Base-by-base conservation (phyloP, 2,888 invertebrate species). In the Rhagonycha lutea region DNA sequence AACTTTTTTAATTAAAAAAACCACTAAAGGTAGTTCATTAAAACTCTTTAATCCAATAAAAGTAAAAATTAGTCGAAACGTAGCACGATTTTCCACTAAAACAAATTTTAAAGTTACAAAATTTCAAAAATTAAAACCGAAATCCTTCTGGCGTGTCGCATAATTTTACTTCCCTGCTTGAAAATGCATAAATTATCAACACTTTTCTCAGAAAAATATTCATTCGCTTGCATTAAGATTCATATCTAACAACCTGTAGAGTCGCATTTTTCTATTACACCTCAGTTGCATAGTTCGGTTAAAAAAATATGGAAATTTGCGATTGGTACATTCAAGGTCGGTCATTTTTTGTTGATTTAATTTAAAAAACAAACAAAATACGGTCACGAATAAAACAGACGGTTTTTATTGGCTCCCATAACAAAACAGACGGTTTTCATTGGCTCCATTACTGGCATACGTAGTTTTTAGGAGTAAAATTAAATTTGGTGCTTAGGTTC, bases 321-420 rank as follows among this genome's bases (percentile, higher is more conserved):
- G 26, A 18, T 18, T 2, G 18, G 18, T 18, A 26, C 47, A n/a
- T 47, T 47, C 47, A 47, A 47, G 47, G 47, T 47, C n/a, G 47
- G 47, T 47, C n/a, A 47, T n/a, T 7, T n/a, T 47, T 47, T 47
- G 47, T 47, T 47, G 47, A 47, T 47, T n/a, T n/a, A 7, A 1
- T 32, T 32, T 12, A 4, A 18, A 18, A 18, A 18, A 18, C 18
- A 47, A 47, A n/a, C 47, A 47, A 47, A 14, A 70, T 24, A 65
- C 63, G 7, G 12, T 14, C 14, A 11, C 0, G 62, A 60, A 74
- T 70, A 47, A 63, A 74, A 74, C 69, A 69, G 69, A 73, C 63
- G 63, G 69, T 68, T 74, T 63, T 63, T 23, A 71, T 32, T 14
- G 18, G 63, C 24, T 23, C 8, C 14, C 11, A 14, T 26, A 29